Evolutionary conservation across 2,797 vertebrate genomes (phyloP).

Genomic region (Arremon aurantiirostris): DNA sequence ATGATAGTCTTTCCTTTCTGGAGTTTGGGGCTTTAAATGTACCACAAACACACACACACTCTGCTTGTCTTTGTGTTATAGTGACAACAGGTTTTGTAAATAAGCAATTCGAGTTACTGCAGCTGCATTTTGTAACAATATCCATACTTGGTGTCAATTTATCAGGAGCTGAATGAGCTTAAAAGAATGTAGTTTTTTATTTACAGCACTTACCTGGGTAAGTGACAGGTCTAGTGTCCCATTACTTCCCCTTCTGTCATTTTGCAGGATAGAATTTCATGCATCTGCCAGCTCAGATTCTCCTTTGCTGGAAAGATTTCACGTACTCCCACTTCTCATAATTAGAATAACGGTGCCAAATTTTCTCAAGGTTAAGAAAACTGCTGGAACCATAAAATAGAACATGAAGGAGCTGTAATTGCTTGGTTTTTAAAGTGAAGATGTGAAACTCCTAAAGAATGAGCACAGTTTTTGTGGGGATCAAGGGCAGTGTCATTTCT

Average conservation of each 20-base stretch:
- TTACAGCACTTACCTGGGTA: conserved; percentile 24
- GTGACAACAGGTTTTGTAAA: background rate
- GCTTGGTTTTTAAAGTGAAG: background rate
- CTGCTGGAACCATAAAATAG: background rate
- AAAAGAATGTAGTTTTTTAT: conserved; percentile 16
- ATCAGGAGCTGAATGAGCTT: background rate
- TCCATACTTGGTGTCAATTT: background rate
- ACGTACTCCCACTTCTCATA: background rate
- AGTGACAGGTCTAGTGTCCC: conserved; percentile 23
- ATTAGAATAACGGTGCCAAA: conserved; percentile 17
- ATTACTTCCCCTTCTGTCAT: conserved; percentile 42
- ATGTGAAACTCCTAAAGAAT: background rate
- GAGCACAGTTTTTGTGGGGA: background rate
- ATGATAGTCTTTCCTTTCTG: background rate
- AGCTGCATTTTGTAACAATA: background rate
- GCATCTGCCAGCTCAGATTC: conserved; percentile 38
- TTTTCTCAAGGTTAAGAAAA: conserved; percentile 35
- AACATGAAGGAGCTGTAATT: background rate
- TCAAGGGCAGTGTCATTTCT: background rate
- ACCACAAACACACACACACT: background rate
- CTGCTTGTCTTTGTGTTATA: background rate
- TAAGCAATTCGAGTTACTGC: background rate
- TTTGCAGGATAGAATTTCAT: conserved; percentile 34
- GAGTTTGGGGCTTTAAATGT: background rate
- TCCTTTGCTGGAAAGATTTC: conserved; percentile 9